A percentile compares a stretch with the other conserved stretches of the same genome.
Evolutionary conservation across 2,113 vertebrate genomes (phyloP).

Genomic region (Narcine bancroftii): DNA sequence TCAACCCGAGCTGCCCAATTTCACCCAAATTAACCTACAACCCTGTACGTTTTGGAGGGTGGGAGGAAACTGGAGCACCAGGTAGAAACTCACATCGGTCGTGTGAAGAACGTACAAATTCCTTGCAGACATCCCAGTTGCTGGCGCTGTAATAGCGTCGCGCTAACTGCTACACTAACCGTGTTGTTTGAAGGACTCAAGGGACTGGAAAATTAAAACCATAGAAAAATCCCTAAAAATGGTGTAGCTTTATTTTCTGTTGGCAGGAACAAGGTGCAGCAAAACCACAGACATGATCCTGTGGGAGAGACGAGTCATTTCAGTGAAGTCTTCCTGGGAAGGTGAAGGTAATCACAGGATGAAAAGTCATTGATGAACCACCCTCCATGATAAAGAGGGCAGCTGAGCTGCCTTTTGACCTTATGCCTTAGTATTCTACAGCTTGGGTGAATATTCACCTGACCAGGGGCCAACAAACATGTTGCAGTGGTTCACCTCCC

Average conservation of each 20-base stretch:
- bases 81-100: too few relatives aligned
- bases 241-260: background rate
- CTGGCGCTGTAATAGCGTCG: too few relatives aligned
- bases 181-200: background rate
- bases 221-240: background rate
- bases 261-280: background rate
- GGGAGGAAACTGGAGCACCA: too few relatives aligned
- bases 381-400: background rate
- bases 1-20: too few relatives aligned
- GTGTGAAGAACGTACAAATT: too few relatives aligned
- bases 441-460: too few relatives aligned
- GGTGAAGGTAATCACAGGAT: background rate
- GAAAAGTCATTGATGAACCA: background rate
- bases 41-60: too few relatives aligned
- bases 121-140: too few relatives aligned
- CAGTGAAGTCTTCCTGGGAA: background rate
- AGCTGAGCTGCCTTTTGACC: background rate
- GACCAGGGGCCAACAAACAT: background rate
- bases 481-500: background rate
- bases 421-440: too few relatives aligned
- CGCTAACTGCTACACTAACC: too few relatives aligned
- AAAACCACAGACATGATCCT: background rate
- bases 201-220: background rate
- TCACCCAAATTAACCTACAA: too few relatives aligned
- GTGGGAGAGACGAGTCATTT: background rate